phyloP scores from a whole-genome alignment of 2,113 vertebrate species.

The Phalacrocorax carbo region DNA sequence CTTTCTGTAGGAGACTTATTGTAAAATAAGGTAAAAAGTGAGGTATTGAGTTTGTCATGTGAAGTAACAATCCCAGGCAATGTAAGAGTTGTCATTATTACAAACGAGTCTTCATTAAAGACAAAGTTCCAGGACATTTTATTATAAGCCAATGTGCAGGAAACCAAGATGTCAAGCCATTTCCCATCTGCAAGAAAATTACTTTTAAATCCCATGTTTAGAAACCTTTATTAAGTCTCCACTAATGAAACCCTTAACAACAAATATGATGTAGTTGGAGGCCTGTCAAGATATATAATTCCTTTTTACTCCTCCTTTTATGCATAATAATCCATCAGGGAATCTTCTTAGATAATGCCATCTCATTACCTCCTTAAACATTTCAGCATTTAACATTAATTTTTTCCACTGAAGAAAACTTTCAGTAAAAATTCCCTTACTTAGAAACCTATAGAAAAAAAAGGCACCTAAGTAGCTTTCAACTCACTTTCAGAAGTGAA shows the following conservation, averaged over 20 bases:
- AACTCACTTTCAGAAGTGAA: neutral
- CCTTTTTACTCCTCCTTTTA: conserved; percentile 1
- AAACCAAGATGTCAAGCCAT: neutral
- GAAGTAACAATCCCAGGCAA: neutral
- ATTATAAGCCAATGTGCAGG: neutral
- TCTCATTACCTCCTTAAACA: neutral
- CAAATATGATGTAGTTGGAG: neutral
- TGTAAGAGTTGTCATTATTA: neutral
- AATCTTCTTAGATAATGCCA: neutral
- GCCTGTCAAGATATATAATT: neutral
- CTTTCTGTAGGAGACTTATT: neutral
- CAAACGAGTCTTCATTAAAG: neutral
- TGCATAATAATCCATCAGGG: neutral
- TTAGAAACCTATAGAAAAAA: neutral
- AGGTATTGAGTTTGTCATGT: neutral
- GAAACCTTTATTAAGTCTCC: neutral
- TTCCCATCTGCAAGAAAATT: neutral
- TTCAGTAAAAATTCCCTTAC: neutral
- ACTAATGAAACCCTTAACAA: conserved; percentile 22
- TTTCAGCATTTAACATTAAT: neutral
- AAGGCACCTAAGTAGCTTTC: neutral
- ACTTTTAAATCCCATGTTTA: neutral
- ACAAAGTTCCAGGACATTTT: neutral
- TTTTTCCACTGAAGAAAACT: neutral
- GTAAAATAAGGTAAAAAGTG: neutral